These are phyloP conservation scores for Motacilla alba DNA, from an alignment of 2,113 vertebrate genomes.

Conservation along the genomic window DNA sequence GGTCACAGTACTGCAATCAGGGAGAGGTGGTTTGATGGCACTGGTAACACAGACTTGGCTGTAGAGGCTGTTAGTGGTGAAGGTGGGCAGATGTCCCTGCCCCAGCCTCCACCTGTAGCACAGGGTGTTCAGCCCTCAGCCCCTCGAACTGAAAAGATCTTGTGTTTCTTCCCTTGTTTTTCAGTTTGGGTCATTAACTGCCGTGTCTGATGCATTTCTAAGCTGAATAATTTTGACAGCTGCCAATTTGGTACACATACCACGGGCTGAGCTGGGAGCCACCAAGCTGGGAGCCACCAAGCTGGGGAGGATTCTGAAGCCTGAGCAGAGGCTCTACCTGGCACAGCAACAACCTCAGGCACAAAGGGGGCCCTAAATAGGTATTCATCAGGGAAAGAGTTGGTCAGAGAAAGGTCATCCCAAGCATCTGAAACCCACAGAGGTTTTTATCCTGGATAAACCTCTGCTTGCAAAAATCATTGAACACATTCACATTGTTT, in stretches of 20 bases:
- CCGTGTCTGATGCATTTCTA: constrained; percentile 18
- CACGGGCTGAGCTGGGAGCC: background rate
- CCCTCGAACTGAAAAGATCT: background rate
- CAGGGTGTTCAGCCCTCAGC: background rate
- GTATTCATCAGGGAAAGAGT: rapidly evolving
- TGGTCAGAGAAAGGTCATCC: background rate
- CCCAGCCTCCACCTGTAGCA: background rate
- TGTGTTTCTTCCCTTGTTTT: background rate
- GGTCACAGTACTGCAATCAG: background rate
- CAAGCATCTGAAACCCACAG: background rate
- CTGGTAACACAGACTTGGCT: background rate
- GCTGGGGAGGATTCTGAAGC: background rate
- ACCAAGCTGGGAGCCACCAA: background rate
- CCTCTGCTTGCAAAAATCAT: background rate
- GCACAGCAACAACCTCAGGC: background rate
- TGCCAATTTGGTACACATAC: constrained; percentile 47
- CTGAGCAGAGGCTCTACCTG: background rate
- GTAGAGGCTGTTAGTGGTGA: background rate
- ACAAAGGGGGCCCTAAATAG: rapidly evolving
- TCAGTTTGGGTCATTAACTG: background rate
- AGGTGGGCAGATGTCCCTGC: background rate
- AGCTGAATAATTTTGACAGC: constrained; percentile 34
- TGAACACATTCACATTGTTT: background rate
- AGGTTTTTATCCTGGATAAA: background rate
- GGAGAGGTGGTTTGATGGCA: background rate